phyloP scores from a whole-genome alignment of 2,888 invertebrate genomes.

The Drosophila monieri region DNA sequence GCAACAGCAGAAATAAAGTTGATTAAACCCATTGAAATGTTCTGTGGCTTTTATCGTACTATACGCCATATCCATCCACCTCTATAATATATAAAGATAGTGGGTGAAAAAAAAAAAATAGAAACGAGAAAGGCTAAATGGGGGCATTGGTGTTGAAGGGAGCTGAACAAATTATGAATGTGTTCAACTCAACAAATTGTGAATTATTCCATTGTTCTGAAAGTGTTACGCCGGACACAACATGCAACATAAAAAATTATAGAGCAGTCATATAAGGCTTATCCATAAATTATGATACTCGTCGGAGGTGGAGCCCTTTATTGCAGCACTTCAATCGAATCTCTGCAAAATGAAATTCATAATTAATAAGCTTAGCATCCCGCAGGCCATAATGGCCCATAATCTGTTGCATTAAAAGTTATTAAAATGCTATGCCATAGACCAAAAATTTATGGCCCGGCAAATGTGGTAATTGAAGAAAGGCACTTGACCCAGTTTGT shows the following conservation, averaged over 20 bases:
- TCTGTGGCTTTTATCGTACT: constrained; percentile 8
- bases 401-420: constrained; percentile 49
- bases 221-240: neutral
- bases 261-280: neutral
- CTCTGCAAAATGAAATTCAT: constrained; percentile 40
- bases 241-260: neutral
- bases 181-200: constrained; percentile 36
- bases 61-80: constrained; percentile 4
- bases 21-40: constrained; percentile 47
- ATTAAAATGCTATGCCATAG: constrained; percentile 45
- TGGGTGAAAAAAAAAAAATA: constrained; percentile 6
- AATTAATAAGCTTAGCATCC: constrained; percentile 39
- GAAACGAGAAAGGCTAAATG: constrained; percentile 16
- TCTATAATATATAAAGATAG: constrained; percentile 28
- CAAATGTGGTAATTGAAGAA: constrained; percentile 49
- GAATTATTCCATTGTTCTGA: constrained; percentile 26
- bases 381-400: constrained; percentile 34
- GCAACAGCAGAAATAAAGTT: constrained; percentile 42
- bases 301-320: neutral
- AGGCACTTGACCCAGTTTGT: constrained; percentile 54
- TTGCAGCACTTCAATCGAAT: constrained; percentile 30
- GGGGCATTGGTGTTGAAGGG: constrained; percentile 32
- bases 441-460: constrained; percentile 41
- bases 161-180: constrained; percentile 39
- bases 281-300: constrained; percentile 2